Evolutionary conservation across 1,140 invertebrate genomes (phyloP).

Genomic region (Diprion similis): DNA sequence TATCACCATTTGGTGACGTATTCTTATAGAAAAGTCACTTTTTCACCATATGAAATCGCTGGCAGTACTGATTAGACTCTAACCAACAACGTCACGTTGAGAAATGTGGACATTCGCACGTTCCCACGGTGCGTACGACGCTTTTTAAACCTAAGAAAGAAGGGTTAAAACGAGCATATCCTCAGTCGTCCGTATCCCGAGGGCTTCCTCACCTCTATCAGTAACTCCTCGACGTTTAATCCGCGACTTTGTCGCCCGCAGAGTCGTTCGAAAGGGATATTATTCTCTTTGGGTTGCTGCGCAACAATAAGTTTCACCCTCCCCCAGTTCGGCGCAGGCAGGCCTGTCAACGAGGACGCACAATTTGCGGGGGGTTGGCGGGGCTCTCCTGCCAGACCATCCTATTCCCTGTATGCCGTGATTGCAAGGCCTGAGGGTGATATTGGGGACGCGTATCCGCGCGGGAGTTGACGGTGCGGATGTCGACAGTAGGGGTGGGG

Average conservation of each 20-base stretch:
- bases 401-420: slow-evolving; percentile 56
- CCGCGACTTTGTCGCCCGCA: slow-evolving; percentile 45
- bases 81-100: too few relatives aligned
- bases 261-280: slow-evolving; percentile 32
- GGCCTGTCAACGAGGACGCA: slow-evolving; percentile 53
- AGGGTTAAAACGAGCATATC: too few relatives aligned
- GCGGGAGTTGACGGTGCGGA: slow-evolving; percentile 20
- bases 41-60: too few relatives aligned
- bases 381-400: slow-evolving; percentile 35
- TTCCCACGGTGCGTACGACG: too few relatives aligned
- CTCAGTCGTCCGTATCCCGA: too few relatives aligned
- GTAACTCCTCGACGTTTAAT: slow-evolving; percentile 41
- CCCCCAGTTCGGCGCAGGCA: slow-evolving; percentile 43
- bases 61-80: too few relatives aligned
- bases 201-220: too few relatives aligned
- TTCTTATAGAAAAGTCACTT: too few relatives aligned
- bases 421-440: slow-evolving; percentile 57
- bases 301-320: slow-evolving; percentile 54
- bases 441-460: slow-evolving; percentile 51
- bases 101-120: too few relatives aligned
- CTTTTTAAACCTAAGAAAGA: too few relatives aligned
- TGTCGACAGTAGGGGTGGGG: not conserved
- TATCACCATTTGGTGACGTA: too few relatives aligned
- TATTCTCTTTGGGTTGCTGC: slow-evolving; percentile 53
- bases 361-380: slow-evolving; percentile 54